Conservation (phyloP, 1,140 invertebrate species). For the Helicoverpa zea region DNA sequence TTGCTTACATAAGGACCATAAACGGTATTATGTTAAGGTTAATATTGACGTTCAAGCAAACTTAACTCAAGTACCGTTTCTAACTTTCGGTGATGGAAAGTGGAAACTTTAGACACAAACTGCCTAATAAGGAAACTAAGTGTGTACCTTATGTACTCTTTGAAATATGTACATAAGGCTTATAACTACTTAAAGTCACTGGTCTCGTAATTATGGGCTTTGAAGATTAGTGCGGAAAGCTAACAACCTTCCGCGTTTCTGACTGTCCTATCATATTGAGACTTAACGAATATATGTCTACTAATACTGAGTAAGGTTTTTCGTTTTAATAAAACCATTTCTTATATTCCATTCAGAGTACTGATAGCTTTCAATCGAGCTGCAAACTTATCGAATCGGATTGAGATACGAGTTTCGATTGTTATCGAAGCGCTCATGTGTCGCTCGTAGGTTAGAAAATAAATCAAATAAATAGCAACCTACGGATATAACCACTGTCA, state of each 20-base stretch:
- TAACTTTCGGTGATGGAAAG: conserved; percentile 49
- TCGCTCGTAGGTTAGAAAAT: neutral
- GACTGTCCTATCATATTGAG: too few species aligned
- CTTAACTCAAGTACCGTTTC: conserved; percentile 46
- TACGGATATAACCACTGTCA: neutral
- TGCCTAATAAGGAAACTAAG: conserved; percentile 33
- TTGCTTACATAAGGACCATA: conserved; percentile 44
- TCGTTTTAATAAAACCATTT: too few species aligned
- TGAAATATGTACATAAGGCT: too few species aligned
- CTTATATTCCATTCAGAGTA: too few species aligned
- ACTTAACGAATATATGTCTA: too few species aligned
- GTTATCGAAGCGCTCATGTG: neutral
- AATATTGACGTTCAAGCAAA: conserved; percentile 51
- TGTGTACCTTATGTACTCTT: neutral
- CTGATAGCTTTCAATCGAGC: too few species aligned
- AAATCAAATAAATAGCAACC: conserved; percentile 25
- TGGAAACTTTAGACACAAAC: conserved; percentile 40
- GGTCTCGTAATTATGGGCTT: conserved; percentile 3
- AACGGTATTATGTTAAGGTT: conserved; percentile 27
- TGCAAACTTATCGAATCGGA: too few species aligned
- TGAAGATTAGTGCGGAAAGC: conserved; percentile 4
- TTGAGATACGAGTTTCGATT: too few species aligned
- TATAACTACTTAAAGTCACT: neutral
- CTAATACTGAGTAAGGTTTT: too few species aligned
- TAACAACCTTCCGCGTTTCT: neutral